Evolutionary conservation across 2,113 vertebrate species (phyloP).

Genomic region (Desmodus rotundus): DNA sequence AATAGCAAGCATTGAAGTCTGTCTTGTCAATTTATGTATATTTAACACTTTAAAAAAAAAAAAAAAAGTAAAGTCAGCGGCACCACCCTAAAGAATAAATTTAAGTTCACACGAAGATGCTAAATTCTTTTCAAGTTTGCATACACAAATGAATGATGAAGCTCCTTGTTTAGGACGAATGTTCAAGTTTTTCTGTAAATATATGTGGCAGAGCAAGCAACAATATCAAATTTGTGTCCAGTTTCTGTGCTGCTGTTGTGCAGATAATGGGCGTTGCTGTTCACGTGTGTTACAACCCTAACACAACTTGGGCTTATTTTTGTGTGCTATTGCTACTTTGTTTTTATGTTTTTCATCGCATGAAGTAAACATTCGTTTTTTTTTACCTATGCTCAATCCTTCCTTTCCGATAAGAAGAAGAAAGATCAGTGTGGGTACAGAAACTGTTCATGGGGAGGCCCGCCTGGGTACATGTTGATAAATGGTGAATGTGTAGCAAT

Average conservation of each 20-base stretch:
- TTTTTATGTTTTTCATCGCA: conserved; percentile 7
- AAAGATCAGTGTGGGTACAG: conserved; percentile 52
- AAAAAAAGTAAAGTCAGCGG: background rate
- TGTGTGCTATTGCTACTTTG: conserved; percentile 43
- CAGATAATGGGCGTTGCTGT: too few relatives aligned
- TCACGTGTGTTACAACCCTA: background rate
- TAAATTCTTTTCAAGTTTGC: background rate
- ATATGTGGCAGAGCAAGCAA: background rate
- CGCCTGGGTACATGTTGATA: conserved; percentile 77
- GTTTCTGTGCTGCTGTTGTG: background rate
- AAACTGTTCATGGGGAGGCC: conserved; percentile 61
- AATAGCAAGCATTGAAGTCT: background rate
- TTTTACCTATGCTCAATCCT: conserved; percentile 74
- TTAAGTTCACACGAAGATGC: background rate
- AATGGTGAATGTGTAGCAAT: conserved; percentile 86
- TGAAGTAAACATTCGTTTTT: conserved; percentile 78
- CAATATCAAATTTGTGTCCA: background rate
- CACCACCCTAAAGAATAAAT: background rate
- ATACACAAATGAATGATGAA: background rate
- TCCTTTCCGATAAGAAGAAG: conserved; percentile 70
- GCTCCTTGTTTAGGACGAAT: background rate
- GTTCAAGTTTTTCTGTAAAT: background rate
- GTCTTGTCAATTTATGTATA: background rate
- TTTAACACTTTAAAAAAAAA: background rate
- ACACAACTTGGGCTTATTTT: conserved; percentile 20